phyloP scores from a whole-genome alignment of 1,140 invertebrate genomes.

The Centruroides sculpturatus region DNA sequence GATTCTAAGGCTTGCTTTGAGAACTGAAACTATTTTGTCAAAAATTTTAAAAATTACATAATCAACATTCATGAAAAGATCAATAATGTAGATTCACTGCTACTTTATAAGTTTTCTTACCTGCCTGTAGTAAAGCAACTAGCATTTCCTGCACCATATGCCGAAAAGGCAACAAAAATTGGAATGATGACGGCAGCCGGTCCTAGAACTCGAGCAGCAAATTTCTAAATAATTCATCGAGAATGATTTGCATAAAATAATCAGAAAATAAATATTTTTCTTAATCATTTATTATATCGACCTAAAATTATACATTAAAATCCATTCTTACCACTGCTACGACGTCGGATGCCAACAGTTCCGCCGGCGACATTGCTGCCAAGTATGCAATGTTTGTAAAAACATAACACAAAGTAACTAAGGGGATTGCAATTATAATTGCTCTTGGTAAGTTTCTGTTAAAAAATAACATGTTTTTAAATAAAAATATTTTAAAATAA shows the following conservation, averaged over 20 bases:
- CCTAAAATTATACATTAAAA: neutral
- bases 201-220: conserved; percentile 27
- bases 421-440: conserved; percentile 76
- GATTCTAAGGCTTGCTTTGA: no score
- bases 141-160: conserved; percentile 32
- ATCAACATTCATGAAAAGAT: no score
- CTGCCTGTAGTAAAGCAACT: conserved; percentile 28
- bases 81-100: no score
- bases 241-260: neutral
- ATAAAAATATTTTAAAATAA: neutral
- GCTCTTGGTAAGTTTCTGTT: conserved; percentile 76
- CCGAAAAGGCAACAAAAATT: conserved; percentile 29
- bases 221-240: conserved; percentile 20
- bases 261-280: neutral
- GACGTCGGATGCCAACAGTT: conserved; percentile 62
- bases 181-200: conserved; percentile 27
- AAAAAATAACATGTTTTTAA: neutral
- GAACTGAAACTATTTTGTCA: no score
- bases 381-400: conserved; percentile 87
- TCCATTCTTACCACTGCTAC: conserved; percentile 63
- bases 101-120: conserved; percentile 27
- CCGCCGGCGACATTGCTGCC: conserved; percentile 59
- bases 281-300: neutral
- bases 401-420: conserved; percentile 74
- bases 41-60: no score